phyloP scores from a whole-genome alignment of 1,140 invertebrate species.

The Drosophila pachea region DNA sequence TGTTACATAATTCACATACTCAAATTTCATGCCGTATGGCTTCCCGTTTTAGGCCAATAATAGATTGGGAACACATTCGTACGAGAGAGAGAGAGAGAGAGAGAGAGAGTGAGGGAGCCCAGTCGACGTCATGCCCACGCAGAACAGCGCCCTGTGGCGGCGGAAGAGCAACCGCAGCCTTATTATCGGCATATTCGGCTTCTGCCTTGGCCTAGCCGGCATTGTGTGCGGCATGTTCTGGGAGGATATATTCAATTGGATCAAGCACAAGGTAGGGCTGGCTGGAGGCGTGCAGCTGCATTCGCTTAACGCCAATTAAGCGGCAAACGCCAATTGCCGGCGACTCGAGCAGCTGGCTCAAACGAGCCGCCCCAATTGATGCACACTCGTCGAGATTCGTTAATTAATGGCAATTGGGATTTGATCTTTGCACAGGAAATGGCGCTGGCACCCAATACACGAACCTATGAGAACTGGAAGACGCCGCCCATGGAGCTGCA shows the following conservation, averaged over 20 bases:
- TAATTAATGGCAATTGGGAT: slow-evolving; percentile 64
- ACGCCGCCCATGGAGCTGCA: slow-evolving; percentile 87
- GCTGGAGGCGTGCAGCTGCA: slow-evolving; percentile 51
- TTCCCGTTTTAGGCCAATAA: slow-evolving; percentile 6
- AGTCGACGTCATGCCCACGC: slow-evolving; percentile 48
- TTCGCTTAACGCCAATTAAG: slow-evolving; percentile 43
- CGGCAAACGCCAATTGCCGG: slow-evolving; percentile 8
- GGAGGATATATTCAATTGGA: slow-evolving; percentile 72
- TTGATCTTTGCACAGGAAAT: slow-evolving; percentile 81
- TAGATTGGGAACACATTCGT: neutral
- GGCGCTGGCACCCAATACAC: slow-evolving; percentile 81
- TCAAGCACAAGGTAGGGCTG: slow-evolving; percentile 71
- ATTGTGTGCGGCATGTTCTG: slow-evolving; percentile 75
- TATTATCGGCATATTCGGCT: slow-evolving; percentile 65
- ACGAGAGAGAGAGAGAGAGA: neutral
- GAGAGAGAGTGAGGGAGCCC: neutral
- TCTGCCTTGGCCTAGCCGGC: slow-evolving; percentile 68
- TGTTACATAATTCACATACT: neutral
- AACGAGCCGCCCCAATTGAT: slow-evolving; percentile 48
- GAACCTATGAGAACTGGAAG: slow-evolving; percentile 85
- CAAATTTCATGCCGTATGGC: slow-evolving; percentile 13
- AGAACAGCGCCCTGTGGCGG: slow-evolving; percentile 58
- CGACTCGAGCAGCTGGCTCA: slow-evolving; percentile 33
- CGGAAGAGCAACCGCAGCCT: slow-evolving; percentile 58
- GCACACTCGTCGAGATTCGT: slow-evolving; percentile 55